Evolutionary conservation across 1,140 invertebrate genomes (phyloP).

Genomic region (Aphis craccivora): DNA sequence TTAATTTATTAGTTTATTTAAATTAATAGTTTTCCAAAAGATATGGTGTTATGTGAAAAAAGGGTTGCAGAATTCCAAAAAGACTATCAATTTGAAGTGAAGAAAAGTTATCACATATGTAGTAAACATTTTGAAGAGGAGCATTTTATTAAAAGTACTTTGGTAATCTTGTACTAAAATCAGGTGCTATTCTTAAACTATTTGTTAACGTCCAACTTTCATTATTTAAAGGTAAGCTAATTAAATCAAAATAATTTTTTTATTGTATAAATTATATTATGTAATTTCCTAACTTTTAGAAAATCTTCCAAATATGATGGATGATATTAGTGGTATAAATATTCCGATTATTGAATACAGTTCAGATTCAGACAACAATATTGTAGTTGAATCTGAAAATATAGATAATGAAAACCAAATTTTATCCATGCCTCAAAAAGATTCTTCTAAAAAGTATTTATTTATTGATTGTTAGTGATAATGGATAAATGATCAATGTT

Average conservation of each 20-base stretch:
- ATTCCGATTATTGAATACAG: neutral
- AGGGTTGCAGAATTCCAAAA: neutral
- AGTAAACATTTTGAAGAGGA: neutral
- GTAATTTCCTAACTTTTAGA: neutral
- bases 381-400: neutral
- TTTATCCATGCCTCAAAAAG: neutral
- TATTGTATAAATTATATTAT: neutral
- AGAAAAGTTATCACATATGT: constrained; percentile 9
- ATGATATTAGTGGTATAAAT: neutral
- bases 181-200: neutral
- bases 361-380: neutral
- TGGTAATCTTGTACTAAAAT: neutral
- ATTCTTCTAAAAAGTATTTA: neutral
- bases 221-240: neutral
- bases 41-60: neutral
- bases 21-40: neutral
- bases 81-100: neutral
- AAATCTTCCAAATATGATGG: neutral
- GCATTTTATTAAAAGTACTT: neutral
- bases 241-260: neutral
- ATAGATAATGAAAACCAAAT: neutral
- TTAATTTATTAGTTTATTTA: neutral
- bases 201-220: neutral
- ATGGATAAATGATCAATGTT: neutral
- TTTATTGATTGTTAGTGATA: neutral